Evolutionary conservation across 2,113 vertebrate species (phyloP), one percentile per base, ranked within the genome.

Genomic region (Etia nguti): DNA sequence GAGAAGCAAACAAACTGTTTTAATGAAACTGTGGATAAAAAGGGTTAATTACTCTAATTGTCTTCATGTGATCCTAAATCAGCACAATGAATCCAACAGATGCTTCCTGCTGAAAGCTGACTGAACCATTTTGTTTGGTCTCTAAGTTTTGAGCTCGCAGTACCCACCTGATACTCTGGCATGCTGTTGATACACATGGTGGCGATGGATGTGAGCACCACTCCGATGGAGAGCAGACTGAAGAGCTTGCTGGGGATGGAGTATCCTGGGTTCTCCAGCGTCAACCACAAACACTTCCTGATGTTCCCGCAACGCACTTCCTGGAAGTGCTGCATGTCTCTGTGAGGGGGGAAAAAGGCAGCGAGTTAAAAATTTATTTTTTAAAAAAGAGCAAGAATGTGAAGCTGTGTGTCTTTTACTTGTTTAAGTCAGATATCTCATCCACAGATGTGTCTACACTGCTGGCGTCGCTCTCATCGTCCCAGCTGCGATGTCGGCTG

Each of bases 141-240:
- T 75, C n/a, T 12, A 2, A 18, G 22, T 11, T 11, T 31, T 4
- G 1, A 4, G 5, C 29, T 55, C 26, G 10, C 16, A 6, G 2
- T 6, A 73, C 83, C 26, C 0, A 96, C 92, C 95, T 98, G 98
- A 90, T 99, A 97, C 89, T 99, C 98, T 0, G 98, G 98, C 92
- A 99, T 97, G 95, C 99, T 99, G 95, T 98, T 97, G 91, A 99
- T 98, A 92, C 99, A 99, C 98, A 98, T 99, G 94, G 95, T 97
- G 54, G 97, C 95, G 60, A 99, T 98, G 94, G 99, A 99, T 4
- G 97, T 96, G 62, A 99, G 95, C 90, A 99, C 98, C 91, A 99
- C 98, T 0, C 95, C 96, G 90, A 99, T 98, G 94, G 99, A 99
- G 54, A 99, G 92, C 48, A 98, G 97, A 89, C 98, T 99, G 96